Percentiles rank a stretch among this genome's conserved stretches.
These are phyloP conservation scores for Odocoileus virginianus DNA, from an alignment of 2,113 vertebrate species.

Conservation along the genomic window DNA sequence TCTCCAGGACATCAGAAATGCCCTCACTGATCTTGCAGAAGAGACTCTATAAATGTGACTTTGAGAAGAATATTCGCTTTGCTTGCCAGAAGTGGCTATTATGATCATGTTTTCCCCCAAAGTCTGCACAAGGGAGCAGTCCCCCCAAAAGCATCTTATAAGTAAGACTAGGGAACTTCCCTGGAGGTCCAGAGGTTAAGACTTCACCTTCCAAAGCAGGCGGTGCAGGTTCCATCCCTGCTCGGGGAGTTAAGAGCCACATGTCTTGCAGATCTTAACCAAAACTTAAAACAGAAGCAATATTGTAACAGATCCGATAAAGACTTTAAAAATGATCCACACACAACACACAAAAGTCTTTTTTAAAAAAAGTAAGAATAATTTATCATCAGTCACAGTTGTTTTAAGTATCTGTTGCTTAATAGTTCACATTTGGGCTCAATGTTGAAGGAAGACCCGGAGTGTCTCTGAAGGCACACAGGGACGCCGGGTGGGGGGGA, in stretches of 20 bases:
- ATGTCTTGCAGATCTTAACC: neutral
- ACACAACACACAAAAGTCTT: neutral
- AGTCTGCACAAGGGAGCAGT: neutral
- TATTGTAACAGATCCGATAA: neutral
- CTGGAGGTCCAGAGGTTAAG: neutral
- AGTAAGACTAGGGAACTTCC: neutral
- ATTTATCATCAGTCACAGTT: neutral
- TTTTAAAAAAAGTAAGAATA: neutral
- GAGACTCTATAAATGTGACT: neutral
- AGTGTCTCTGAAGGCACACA: neutral
- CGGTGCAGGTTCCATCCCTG: neutral
- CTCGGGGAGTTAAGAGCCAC: neutral
- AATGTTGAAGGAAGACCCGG: neutral
- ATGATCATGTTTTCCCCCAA: neutral
- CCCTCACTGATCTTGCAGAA: neutral
- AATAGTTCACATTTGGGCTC: neutral
- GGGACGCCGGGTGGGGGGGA: rapidly evolving
- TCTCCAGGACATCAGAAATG: neutral
- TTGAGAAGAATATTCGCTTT: conserved; percentile 8
- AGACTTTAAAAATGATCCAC: neutral
- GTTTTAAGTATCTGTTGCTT: neutral
- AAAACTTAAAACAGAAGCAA: neutral
- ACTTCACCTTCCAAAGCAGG: neutral
- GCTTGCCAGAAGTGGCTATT: neutral
- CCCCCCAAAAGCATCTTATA: neutral